These are phyloP conservation scores for Baryphthengus martii DNA, from an alignment of 2,113 vertebrate genomes.

Conservation along the genomic window DNA sequence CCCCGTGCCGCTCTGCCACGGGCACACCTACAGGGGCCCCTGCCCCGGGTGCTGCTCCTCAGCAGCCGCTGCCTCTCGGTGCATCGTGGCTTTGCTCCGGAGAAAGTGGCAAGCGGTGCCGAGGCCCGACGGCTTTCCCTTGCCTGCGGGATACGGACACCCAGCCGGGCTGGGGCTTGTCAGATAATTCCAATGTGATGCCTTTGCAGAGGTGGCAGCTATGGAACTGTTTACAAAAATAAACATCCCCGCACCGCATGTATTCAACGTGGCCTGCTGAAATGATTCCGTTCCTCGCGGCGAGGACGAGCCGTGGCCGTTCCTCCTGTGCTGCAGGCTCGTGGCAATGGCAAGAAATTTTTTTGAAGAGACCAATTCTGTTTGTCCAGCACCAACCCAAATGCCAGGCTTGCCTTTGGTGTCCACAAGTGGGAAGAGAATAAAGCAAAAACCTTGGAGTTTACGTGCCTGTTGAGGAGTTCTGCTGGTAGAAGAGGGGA, in stretches of 20 bases:
- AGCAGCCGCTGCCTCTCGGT: fast-evolving
- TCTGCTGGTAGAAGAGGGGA: background rate
- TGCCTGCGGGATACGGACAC: fast-evolving
- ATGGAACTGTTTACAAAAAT: background rate
- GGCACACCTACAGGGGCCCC: background rate
- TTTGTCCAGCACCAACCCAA: background rate
- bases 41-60: background rate
- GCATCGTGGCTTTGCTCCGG: fast-evolving
- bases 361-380: background rate
- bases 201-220: background rate
- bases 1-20: fast-evolving
- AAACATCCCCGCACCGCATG: fast-evolving
- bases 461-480: fast-evolving
- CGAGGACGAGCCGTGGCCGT: background rate
- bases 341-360: background rate
- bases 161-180: background rate
- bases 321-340: background rate
- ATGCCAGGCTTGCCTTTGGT: background rate
- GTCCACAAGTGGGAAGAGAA: fast-evolving
- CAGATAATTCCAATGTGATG: background rate
- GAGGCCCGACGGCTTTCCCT: background rate
- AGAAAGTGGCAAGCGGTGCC: too few species aligned
- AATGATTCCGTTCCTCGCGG: background rate
- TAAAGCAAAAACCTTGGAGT: background rate
- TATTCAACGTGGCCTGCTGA: background rate